Evolutionary conservation across 23 tunicate species (phyloP).

Genomic region (Diplosoma virens): DNA sequence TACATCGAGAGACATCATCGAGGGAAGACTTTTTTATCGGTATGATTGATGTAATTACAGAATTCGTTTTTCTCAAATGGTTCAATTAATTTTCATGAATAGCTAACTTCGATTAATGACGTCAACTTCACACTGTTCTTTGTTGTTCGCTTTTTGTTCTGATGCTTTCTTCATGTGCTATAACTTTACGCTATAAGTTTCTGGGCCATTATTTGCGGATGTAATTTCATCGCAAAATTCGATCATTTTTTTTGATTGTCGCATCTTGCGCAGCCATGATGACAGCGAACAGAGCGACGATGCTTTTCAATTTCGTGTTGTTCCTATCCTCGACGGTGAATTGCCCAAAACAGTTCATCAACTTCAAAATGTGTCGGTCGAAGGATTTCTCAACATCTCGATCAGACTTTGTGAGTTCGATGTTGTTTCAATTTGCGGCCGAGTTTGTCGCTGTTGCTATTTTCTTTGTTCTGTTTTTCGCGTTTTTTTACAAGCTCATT

Average conservation of each 20-base stretch:
- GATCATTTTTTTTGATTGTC: background rate
- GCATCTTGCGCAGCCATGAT: constrained; percentile 48
- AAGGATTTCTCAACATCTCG: constrained; percentile 35
- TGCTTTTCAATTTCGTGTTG: constrained; percentile 29
- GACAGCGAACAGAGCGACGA: constrained; percentile 45
- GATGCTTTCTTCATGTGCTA: no score
- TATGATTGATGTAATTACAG: background rate
- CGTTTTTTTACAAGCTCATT: no score
- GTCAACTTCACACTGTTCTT: background rate
- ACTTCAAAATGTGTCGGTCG: constrained; percentile 27
- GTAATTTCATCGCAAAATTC: no score
- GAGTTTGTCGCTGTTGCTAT: no score
- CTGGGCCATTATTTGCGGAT: no score
- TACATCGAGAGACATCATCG: constrained; percentile 34
- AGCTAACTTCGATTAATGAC: background rate
- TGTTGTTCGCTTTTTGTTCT: background rate
- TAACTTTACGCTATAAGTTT: no score
- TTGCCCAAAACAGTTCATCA: constrained; percentile 23
- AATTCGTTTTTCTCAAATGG: background rate
- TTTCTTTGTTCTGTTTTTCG: no score
- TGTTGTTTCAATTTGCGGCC: no score
- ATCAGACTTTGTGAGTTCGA: constrained; percentile 42
- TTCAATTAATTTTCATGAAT: background rate
- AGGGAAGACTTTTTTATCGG: constrained; percentile 39
- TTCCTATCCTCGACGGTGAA: constrained; percentile 59